These are phyloP conservation scores for Laticauda laticaudata DNA, from an alignment of 2,113 vertebrate species.

Conservation along the genomic window DNA sequence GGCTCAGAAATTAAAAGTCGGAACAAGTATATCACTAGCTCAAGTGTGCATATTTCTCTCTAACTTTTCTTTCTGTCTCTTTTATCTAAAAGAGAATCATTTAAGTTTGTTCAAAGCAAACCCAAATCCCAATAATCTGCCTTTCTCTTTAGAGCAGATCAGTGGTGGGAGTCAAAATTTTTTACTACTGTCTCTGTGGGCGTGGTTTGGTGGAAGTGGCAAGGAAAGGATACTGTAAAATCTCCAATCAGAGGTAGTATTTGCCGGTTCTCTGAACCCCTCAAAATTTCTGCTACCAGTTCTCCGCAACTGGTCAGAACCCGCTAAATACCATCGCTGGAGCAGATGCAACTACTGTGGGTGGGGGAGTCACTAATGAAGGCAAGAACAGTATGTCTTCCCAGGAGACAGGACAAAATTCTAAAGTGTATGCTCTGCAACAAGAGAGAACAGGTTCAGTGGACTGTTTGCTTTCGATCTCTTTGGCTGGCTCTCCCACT, in stretches of 20 bases:
- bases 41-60: not conserved
- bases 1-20: not conserved
- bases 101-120: not conserved
- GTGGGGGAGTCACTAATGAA: not conserved
- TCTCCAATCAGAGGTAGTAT: too few relatives aligned
- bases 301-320: too few relatives aligned
- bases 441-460: constrained; percentile 15
- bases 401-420: constrained; percentile 6
- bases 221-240: too few relatives aligned
- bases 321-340: not conserved
- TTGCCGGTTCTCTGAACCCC: too few relatives aligned
- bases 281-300: too few relatives aligned
- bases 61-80: not conserved
- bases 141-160: not conserved
- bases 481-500: constrained; percentile 2
- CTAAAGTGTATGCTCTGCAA: not conserved
- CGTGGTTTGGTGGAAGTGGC: too few relatives aligned
- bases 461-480: not conserved
- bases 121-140: constrained; percentile 3
- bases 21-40: not conserved
- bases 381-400: not conserved
- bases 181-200: too few relatives aligned
- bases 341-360: not conserved
- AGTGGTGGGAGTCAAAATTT: too few relatives aligned
- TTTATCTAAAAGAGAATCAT: not conserved